Base-by-base conservation (phyloP, 2,888 invertebrate genomes). In the Tricholauxania praeusta region DNA sequence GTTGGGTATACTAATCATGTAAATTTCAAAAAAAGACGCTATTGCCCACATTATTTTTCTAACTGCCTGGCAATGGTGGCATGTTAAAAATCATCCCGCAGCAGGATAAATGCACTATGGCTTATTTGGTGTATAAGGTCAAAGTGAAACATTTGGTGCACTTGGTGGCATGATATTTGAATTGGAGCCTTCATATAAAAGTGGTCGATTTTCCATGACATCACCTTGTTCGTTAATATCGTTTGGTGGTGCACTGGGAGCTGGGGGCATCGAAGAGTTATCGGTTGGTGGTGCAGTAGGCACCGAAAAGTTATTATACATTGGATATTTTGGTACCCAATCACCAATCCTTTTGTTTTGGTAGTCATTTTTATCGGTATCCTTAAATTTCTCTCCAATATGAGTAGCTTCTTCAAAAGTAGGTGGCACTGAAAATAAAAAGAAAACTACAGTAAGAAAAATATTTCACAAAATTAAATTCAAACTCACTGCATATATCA, bases 341-440 rank as follows among this genome's bases (percentile, higher is more conserved):
- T 28, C 28, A 28, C 3, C 28, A 28, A 4, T 28, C 3, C 3
- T 28, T 28, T 28, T 28, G 3, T 28, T 2, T 2, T 28, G 28
- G 28, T 28, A 28, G 28, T 28, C 28, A 28, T 28, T 28, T 3
- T 28, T 28, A 3, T 28, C 28, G 28, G 28, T 28, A 28, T 28
- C 28, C 4, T 28, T 28, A 28, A 28, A 28, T 28, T 28, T 28
- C 28, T 28, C 28, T 3, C 28, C 28, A 28, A 28, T 28, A 28
- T 28, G 28, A 28, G 74, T 78, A 1, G 80, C 80, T 53, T 81
- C 80, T 63, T 79, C 80, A 60, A 79, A 82, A 0, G 79, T 77
- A 1, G 82, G 81, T 17, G 81, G 80, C 55, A 77, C 81, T 81
- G 48, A 7, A 66, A 28, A 4, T n/a, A 32, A 63, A 48, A 22